phyloP scores from a whole-genome alignment of 1,140 invertebrate genomes.

The Paralvinella palmiformis region DNA sequence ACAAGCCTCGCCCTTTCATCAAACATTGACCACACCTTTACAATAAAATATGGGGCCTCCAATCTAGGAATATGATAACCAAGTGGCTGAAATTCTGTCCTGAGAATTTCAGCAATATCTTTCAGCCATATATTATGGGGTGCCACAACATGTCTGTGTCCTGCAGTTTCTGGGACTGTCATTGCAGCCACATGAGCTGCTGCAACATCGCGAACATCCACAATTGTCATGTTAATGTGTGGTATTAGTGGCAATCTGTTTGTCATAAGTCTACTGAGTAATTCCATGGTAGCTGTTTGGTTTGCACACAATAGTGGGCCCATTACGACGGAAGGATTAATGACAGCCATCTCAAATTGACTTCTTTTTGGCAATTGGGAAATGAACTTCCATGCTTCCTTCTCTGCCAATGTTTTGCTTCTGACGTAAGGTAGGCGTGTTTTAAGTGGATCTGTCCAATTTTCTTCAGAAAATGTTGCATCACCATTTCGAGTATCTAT shows the following conservation, averaged over 20 bases:
- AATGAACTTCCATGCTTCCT: conserved; percentile 57
- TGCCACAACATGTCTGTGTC: conserved; percentile 22
- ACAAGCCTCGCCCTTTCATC: too few relatives aligned
- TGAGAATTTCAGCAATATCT: too few relatives aligned
- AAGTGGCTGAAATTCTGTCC: too few relatives aligned
- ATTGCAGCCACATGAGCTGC: conserved; percentile 55
- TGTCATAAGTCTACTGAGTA: conserved; percentile 49
- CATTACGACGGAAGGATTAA: conserved; percentile 56
- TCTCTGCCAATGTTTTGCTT: conserved; percentile 57
- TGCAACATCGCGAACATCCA: conserved; percentile 58
- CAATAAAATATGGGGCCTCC: too few relatives aligned
- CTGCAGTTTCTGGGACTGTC: conserved; percentile 50
- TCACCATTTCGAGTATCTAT: conserved; percentile 27
- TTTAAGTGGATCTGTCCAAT: conserved; percentile 49
- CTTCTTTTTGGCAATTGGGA: conserved; percentile 26
- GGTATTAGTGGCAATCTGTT: conserved; percentile 52
- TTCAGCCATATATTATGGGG: background rate
- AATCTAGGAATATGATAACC: too few relatives aligned
- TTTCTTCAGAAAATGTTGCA: conserved; percentile 52
- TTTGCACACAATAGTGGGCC: conserved; percentile 52
- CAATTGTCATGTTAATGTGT: conserved; percentile 50
- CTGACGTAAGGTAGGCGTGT: conserved; percentile 49
- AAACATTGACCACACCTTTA: too few relatives aligned
- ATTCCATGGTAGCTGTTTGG: background rate
- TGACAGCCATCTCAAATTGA: conserved; percentile 53